Conservation (phyloP, 2,113 vertebrate genomes). For the Microtus pennsylvanicus region DNA sequence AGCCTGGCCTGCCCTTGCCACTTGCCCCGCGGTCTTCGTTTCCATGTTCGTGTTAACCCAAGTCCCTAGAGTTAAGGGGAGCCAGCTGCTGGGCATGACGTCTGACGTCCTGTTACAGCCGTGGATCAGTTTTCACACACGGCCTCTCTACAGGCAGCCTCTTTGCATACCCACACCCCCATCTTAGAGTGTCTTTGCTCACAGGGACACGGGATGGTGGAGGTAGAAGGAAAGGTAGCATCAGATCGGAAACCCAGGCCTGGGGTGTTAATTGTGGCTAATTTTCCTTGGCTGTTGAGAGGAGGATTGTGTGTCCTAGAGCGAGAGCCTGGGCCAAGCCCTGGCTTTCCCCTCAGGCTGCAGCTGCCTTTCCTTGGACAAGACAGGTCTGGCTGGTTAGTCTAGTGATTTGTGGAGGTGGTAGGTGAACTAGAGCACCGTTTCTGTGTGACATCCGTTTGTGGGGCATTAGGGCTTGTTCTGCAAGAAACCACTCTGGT, state of each 20-base stretch:
- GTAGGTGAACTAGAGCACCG: background rate
- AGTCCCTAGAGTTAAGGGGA: slow-evolving; percentile 60
- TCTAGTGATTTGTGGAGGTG: slow-evolving; percentile 32
- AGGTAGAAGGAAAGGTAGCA: background rate
- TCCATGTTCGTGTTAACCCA: slow-evolving; percentile 63
- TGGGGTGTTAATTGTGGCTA: slow-evolving; percentile 59
- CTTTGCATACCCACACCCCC: background rate
- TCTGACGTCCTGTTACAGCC: slow-evolving; percentile 43
- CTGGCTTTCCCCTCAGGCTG: slow-evolving; percentile 46
- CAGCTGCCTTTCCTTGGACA: slow-evolving; percentile 13
- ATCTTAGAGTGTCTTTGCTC: background rate
- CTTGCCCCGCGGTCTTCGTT: slow-evolving; percentile 83
- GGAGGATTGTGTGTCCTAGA: slow-evolving; percentile 73
- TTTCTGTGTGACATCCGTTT: slow-evolving; percentile 20
- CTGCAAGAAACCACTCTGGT: background rate
- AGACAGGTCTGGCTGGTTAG: slow-evolving; percentile 81
- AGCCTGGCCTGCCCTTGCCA: slow-evolving; percentile 73
- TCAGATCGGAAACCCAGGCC: slow-evolving; percentile 32
- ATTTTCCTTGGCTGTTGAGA: slow-evolving; percentile 51
- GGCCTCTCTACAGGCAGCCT: background rate
- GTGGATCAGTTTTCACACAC: background rate
- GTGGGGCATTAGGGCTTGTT: slow-evolving; percentile 1
- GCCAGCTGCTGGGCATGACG: slow-evolving; percentile 26
- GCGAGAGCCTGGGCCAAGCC: slow-evolving; percentile 56
- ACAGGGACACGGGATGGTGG: background rate